Evolutionary conservation across 1,140 invertebrate genomes (phyloP).

Genomic region (Steinernema khuongi): DNA sequence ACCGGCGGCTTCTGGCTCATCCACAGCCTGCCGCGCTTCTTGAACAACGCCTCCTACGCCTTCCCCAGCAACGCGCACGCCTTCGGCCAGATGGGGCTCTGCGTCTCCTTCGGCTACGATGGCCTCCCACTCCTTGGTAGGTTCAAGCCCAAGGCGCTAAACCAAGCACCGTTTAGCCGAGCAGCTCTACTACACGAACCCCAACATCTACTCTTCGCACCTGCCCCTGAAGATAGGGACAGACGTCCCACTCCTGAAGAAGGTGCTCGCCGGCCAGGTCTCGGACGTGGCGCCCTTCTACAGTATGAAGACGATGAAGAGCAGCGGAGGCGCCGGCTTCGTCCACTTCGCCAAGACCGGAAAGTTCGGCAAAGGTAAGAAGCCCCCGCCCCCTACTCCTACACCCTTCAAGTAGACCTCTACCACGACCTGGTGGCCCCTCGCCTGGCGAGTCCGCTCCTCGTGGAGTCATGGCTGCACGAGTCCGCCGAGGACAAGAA

Average conservation of each 20-base stretch:
- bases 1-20: conserved; percentile 35
- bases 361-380: conserved; percentile 28
- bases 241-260: conserved; percentile 1
- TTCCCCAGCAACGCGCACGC: conserved; percentile 32
- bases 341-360: conserved; percentile 33
- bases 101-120: conserved; percentile 29
- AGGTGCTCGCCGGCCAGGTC: not conserved
- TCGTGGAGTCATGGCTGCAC: conserved; percentile 36
- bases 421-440: conserved; percentile 34
- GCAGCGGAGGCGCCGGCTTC: conserved; percentile 22
- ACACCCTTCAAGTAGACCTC: conserved; percentile 15
- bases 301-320: not conserved
- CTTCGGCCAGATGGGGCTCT: conserved; percentile 40
- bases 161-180: conserved; percentile 21
- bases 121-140: not conserved
- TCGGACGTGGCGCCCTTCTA: conserved; percentile 9
- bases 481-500: conserved; percentile 8
- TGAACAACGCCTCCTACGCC: conserved; percentile 20
- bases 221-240: conserved; percentile 19
- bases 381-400: not conserved
- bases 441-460: conserved; percentile 12
- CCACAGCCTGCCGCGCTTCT: conserved; percentile 36
- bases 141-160: not conserved
- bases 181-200: conserved; percentile 34
- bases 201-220: conserved; percentile 32